These are phyloP conservation scores for Heliconius charithonia DNA, from an alignment of 2,888 invertebrate species.

Conservation along the genomic window DNA sequence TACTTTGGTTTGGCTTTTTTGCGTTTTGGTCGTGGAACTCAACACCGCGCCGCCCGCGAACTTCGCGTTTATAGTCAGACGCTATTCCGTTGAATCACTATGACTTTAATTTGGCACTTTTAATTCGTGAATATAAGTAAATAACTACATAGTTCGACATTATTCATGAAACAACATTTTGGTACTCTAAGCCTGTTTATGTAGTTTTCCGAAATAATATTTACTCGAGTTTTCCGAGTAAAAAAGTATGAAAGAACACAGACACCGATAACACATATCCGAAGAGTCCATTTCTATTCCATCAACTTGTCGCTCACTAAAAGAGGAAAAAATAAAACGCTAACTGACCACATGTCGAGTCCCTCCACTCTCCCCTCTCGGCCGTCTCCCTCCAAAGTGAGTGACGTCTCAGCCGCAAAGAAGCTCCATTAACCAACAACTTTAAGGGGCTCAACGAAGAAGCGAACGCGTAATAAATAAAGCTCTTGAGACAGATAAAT, in stretches of 20 bases:
- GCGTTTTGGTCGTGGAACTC: too few relatives aligned
- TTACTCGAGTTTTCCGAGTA: slow-evolving; percentile 18
- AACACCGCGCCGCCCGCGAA: too few relatives aligned
- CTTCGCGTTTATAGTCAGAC: too few relatives aligned
- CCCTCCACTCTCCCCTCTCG: slow-evolving; percentile 38
- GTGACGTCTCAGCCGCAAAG: slow-evolving; percentile 73
- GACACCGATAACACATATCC: slow-evolving; percentile 47
- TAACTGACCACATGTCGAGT: slow-evolving; percentile 61
- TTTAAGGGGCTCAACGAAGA: slow-evolving; percentile 78
- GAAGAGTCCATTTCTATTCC: slow-evolving; percentile 65
- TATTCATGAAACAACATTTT: neutral
- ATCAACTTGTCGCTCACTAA: slow-evolving; percentile 66
- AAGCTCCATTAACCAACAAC: slow-evolving; percentile 79
- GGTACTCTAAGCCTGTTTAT: neutral
- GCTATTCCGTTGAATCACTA: too few relatives aligned
- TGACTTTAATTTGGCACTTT: too few relatives aligned
- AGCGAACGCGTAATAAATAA: slow-evolving; percentile 82
- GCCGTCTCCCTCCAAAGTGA: slow-evolving; percentile 56
- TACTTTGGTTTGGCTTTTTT: too few relatives aligned
- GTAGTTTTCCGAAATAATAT: neutral
- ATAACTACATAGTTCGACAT: neutral
- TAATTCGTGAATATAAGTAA: neutral
- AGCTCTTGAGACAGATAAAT: slow-evolving; percentile 82
- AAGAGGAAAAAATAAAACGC: slow-evolving; percentile 65
- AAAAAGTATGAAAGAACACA: slow-evolving; percentile 38